Evolutionary conservation across 2,113 vertebrate species (phyloP).

Genomic region (Diadophis punctatus): DNA sequence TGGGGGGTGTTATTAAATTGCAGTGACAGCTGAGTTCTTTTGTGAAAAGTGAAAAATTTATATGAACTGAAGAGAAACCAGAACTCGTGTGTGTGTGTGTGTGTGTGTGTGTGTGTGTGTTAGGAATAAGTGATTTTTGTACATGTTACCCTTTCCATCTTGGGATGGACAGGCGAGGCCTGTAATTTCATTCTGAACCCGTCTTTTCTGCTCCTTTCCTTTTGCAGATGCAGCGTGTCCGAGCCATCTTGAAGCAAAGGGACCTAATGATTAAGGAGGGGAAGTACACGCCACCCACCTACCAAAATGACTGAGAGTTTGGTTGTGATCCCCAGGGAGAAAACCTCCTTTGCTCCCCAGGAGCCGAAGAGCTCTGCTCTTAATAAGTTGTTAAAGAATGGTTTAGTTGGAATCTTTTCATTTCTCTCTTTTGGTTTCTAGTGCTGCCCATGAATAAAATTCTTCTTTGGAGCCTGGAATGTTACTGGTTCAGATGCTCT

Average conservation of each 20-base stretch:
- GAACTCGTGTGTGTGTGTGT: neutral
- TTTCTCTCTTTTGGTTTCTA: neutral
- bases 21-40: neutral
- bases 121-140: neutral
- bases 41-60: neutral
- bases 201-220: neutral
- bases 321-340: accelerated
- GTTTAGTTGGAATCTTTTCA: accelerated
- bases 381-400: neutral
- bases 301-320: conserved; percentile 67
- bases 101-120: too few relatives aligned
- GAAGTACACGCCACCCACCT: conserved; percentile 74
- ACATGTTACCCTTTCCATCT: too few relatives aligned
- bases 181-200: neutral
- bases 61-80: neutral
- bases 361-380: neutral
- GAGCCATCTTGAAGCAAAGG: conserved; percentile 71
- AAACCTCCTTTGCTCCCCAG: accelerated
- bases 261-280: conserved; percentile 85
- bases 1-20: neutral
- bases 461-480: neutral
- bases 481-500: neutral
- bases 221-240: conserved; percentile 70
- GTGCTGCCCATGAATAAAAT: neutral
- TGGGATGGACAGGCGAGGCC: neutral